Conservation (phyloP, 2,797 vertebrate genomes). For the Pogonophryne albipinna region DNA sequence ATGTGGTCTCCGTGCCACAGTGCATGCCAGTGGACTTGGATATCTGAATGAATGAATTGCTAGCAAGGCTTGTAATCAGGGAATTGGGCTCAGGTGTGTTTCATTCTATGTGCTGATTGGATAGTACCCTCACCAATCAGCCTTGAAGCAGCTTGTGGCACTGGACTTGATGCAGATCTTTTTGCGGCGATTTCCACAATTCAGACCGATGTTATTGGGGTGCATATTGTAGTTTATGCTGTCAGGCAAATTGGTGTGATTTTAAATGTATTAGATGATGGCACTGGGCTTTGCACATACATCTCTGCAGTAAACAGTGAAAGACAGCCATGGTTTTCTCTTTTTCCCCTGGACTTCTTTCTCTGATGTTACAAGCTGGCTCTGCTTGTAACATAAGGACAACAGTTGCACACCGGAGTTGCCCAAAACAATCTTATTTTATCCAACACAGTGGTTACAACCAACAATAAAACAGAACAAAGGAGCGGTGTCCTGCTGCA, state of each 20-base stretch:
- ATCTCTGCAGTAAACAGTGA: background rate
- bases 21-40: background rate
- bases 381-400: no score
- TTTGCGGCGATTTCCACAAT: background rate
- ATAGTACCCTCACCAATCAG: slow-evolving; percentile 19
- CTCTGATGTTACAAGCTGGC: no score
- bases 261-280: slow-evolving; percentile 15
- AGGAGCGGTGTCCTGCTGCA: no score
- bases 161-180: background rate
- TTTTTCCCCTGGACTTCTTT: background rate
- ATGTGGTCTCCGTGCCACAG: background rate
- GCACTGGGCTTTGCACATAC: background rate
- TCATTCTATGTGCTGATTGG: slow-evolving; percentile 14
- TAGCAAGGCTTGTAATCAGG: slow-evolving; percentile 17
- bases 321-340: slow-evolving; percentile 9
- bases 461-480: no score
- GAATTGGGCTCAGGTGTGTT: slow-evolving; percentile 40
- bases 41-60: slow-evolving; percentile 26
- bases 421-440: no score
- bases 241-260: background rate
- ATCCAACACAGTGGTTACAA: no score
- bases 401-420: no score
- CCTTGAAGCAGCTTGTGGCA: background rate
- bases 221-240: background rate
- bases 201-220: slow-evolving; percentile 5